These are phyloP conservation scores for Gorilla gorilla DNA, from an alignment of 2,113 vertebrate genomes.

Conservation along the genomic window DNA sequence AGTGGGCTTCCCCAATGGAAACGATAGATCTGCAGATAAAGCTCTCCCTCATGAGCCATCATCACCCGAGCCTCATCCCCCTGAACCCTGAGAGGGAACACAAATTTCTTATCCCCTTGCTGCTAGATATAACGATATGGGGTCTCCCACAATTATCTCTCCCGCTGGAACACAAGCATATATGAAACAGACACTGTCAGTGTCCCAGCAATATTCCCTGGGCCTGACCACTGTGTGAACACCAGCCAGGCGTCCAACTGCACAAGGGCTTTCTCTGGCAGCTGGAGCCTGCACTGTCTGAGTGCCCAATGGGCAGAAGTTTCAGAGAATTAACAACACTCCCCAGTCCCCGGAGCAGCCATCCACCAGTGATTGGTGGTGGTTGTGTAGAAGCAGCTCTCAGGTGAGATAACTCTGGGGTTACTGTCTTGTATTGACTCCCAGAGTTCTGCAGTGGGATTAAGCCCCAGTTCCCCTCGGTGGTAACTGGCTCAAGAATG, in stretches of 20 bases:
- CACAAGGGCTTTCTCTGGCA: background rate
- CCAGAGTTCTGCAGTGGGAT: background rate
- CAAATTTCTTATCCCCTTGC: background rate
- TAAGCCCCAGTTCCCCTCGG: background rate
- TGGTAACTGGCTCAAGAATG: background rate
- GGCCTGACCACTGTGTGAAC: background rate
- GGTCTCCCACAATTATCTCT: background rate
- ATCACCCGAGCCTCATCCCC: background rate
- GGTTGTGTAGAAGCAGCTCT: background rate
- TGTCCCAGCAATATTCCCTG: background rate
- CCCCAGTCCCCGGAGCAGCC: background rate
- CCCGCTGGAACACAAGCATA: background rate
- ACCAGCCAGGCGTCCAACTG: background rate
- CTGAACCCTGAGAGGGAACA: background rate
- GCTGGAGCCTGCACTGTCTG: background rate
- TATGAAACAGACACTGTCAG: background rate
- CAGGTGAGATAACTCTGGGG: background rate
- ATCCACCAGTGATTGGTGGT: background rate
- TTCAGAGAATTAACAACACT: background rate
- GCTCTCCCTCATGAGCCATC: background rate
- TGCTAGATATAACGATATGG: background rate
- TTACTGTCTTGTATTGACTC: background rate
- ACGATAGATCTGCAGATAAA: constrained; percentile 85
- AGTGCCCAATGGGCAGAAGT: background rate
- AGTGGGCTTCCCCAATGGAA: constrained; percentile 67